Base-by-base conservation (phyloP, 2,888 invertebrate species). In the Horisme vitalbata region DNA sequence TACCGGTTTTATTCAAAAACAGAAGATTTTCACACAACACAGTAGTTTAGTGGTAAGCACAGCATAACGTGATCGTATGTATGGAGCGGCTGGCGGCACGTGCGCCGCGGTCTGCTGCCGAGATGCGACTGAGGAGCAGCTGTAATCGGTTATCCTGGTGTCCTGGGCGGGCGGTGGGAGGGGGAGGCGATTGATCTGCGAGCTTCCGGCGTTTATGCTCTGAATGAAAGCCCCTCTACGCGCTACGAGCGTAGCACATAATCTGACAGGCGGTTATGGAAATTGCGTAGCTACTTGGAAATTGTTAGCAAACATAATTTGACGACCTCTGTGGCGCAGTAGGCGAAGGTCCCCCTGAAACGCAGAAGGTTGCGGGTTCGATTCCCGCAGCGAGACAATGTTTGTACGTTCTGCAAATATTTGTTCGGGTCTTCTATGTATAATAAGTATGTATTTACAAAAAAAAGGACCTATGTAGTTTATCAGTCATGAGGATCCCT, bases 111-210 rank as follows among this genome's bases (percentile, higher is more conserved):
- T 61, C 68, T 66, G 57, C 62, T 52, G 79, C 67, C 68, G 71
- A 62, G 68, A 65, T 64, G 62, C 58, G 71, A 87, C 87, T 86
- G 83, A 57, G n/a, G n/a, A 63, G 63, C 37, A 50, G 49, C 18
- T 14, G 67, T 63, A 68, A 67, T 70, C 65, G 63, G 21, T 68
- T 63, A 71, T 74, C 76, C 75, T 75, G 62, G 65, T 64, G 63
- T 71, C 74, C 71, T 77, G 69, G 50, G 53, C 55, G 55, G 56
- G 59, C 58, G 55, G 52, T 53, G 56, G 58, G 57, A 71, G 71
- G 71, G 67, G 61, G 65, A 57, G 68, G 69, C 77, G 83, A 87
- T 87, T 87, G 87, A 87, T 88, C 83, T 82, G 83, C 71, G 72
- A 54, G 65, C 69, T 73, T 81, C 80, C 81, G 75, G 68, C 66